These are phyloP conservation scores for Malurus cyaneus DNA, from an alignment of 2,113 vertebrate species.

Conservation along the genomic window DNA sequence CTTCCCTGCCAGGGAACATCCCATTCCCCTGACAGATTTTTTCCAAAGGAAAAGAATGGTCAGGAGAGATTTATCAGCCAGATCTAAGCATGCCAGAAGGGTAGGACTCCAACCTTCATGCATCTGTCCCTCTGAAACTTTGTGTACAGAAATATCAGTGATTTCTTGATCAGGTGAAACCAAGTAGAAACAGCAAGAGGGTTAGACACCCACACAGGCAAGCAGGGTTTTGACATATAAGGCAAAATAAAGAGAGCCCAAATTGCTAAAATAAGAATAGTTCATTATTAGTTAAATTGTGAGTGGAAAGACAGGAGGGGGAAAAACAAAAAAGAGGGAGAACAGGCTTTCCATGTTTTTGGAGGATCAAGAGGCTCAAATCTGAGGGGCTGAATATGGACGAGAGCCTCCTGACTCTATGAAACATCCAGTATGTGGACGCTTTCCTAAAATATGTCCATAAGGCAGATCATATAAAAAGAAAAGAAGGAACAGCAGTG, in stretches of 20 bases:
- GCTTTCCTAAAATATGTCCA: background rate
- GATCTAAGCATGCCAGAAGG: conserved; percentile 40
- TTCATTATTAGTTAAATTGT: background rate
- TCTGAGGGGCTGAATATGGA: background rate
- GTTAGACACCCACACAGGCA: background rate
- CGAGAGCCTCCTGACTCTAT: background rate
- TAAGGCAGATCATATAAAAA: background rate
- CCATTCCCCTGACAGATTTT: background rate
- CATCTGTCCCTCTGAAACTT: conserved; percentile 36
- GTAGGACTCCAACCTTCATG: conserved; percentile 35
- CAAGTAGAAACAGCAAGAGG: background rate
- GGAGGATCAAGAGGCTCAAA: background rate
- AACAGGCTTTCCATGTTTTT: background rate
- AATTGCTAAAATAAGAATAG: background rate
- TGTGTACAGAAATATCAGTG: conserved; percentile 48
- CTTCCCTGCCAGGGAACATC: background rate
- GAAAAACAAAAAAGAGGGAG: accelerated
- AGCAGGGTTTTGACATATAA: background rate
- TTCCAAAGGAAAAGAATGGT: conserved; percentile 31
- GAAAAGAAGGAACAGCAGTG: background rate
- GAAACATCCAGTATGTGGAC: background rate
- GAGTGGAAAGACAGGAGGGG: background rate
- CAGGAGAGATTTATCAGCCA: conserved; percentile 28
- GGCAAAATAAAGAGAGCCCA: background rate
- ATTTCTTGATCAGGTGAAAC: conserved; percentile 54